phyloP scores from a whole-genome alignment of 2,113 vertebrate genomes.

The cat (Felis catus) region DNA sequence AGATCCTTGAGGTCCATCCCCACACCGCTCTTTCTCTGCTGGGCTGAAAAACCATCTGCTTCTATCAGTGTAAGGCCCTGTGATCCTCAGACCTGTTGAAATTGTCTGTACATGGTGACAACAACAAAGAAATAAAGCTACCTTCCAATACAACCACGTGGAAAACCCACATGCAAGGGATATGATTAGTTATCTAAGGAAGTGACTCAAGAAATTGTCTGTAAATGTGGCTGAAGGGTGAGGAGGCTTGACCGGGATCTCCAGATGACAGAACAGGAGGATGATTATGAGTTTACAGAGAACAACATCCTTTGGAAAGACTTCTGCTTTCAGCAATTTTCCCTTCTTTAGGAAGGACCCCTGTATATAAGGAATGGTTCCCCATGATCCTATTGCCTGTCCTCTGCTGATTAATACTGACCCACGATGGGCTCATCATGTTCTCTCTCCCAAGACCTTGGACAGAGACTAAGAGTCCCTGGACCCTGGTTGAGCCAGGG shows the following conservation, averaged over 20 bases:
- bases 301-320: not conserved
- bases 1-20: not conserved
- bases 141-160: not conserved
- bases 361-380: not conserved
- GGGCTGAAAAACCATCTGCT: not conserved
- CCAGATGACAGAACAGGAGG: not conserved
- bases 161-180: not conserved
- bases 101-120: not conserved
- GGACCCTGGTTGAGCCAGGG: not conserved
- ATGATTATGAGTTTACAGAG: not conserved
- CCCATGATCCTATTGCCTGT: not conserved
- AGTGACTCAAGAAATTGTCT: not conserved
- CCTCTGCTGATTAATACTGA: not conserved
- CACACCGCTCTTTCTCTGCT: not conserved
- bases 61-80: not conserved
- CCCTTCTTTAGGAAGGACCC: not conserved
- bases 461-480: not conserved
- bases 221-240: not conserved
- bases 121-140: not conserved
- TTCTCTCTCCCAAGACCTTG: not conserved
- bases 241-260: not conserved
- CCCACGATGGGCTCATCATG: not conserved
- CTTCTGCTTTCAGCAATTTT: not conserved
- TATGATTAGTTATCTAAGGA: not conserved
- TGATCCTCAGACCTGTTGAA: not conserved